These are phyloP conservation scores for Parnassius apollo DNA, from an alignment of 2,888 invertebrate species.

Conservation along the genomic window DNA sequence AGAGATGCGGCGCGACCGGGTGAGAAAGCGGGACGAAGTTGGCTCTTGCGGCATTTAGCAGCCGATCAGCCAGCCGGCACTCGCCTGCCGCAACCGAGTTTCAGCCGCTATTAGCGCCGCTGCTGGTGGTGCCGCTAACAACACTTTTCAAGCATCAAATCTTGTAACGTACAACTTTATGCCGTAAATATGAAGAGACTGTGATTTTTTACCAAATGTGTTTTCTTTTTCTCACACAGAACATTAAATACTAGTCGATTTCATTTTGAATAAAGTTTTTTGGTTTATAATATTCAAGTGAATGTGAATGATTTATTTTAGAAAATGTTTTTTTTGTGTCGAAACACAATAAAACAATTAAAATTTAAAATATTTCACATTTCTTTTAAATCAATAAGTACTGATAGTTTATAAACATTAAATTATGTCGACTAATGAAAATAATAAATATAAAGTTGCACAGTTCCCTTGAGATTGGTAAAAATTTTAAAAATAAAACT, in stretches of 20 bases:
- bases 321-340: not conserved
- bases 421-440: too few species aligned
- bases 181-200: slow-evolving; percentile 5
- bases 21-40: slow-evolving; percentile 67
- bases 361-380: not conserved
- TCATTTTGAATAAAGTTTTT: too few species aligned
- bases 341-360: not conserved
- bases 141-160: slow-evolving; percentile 20
- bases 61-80: slow-evolving; percentile 56
- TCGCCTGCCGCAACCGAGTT: slow-evolving; percentile 42
- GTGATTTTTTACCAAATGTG: slow-evolving; percentile 12
- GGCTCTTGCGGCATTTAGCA: slow-evolving; percentile 77
- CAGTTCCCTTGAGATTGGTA: too few species aligned
- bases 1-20: slow-evolving; percentile 62
- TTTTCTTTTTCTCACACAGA: not conserved
- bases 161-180: slow-evolving; percentile 18
- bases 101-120: slow-evolving; percentile 33
- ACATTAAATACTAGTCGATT: too few species aligned
- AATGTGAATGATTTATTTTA: not conserved
- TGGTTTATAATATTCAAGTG: too few species aligned
- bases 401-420: too few species aligned
- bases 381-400: too few species aligned
- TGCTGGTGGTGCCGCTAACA: slow-evolving; percentile 26
- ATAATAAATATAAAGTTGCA: too few species aligned
- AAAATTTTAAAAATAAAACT: too few species aligned